A percentile compares a stretch with the other conserved stretches of the same genome.
These are phyloP conservation scores for Pagetopsis macropterus DNA, from an alignment of 2,797 vertebrate species.

Conservation along the genomic window DNA sequence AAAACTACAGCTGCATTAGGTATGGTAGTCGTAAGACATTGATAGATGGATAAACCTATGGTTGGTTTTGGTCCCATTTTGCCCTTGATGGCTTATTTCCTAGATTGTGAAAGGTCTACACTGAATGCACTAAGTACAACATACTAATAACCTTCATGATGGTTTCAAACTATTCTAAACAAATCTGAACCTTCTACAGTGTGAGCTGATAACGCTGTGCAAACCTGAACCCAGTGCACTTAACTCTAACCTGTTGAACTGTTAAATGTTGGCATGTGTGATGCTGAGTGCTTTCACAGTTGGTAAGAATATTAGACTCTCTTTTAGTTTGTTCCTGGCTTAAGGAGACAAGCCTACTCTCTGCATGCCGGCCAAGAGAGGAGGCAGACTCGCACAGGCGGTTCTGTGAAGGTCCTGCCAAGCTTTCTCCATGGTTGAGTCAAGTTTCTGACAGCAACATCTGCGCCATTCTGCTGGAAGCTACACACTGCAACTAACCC, in stretches of 20 bases:
- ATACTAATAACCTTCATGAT: not conserved
- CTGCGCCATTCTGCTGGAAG: conserved; percentile 62
- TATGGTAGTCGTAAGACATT: not conserved
- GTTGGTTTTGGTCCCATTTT: not conserved
- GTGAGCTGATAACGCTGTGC: conserved; percentile 6
- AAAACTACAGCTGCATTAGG: not conserved
- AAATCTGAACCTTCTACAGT: conserved; percentile 24
- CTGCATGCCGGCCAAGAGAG: conserved; percentile 48
- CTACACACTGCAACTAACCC: conserved; percentile 56
- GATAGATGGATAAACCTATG: not conserved
- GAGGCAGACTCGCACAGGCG: conserved; percentile 63
- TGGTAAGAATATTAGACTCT: conserved; percentile 48
- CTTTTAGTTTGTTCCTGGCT: conserved; percentile 48
- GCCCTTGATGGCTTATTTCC: not conserved
- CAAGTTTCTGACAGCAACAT: conserved; percentile 70
- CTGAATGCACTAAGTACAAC: not conserved
- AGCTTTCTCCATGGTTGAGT: conserved; percentile 58
- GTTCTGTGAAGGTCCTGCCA: conserved; percentile 70
- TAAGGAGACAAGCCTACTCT: conserved; percentile 40
- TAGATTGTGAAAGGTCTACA: not conserved
- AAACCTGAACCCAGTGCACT: conserved; percentile 30
- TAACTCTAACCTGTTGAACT: conserved; percentile 24
- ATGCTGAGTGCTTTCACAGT: conserved; percentile 46
- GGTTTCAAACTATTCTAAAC: conserved; percentile 3
- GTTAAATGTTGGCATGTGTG: conserved; percentile 34